Base-by-base conservation (phyloP, 2,113 vertebrate species). In the Pagrus major region DNA sequence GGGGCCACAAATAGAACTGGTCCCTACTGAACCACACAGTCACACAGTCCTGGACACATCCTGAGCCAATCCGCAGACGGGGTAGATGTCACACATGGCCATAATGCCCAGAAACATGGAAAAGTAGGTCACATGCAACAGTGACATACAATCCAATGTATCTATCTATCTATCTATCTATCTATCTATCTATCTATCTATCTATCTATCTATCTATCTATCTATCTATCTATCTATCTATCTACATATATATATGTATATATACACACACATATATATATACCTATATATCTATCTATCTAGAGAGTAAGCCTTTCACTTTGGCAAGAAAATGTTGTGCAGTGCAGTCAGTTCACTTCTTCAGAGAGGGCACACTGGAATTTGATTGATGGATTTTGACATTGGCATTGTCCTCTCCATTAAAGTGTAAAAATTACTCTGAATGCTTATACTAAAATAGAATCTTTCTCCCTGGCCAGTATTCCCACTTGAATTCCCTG, bases 11-110 rank as follows among this genome's bases (percentile, higher is more conserved):
- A 89, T 90, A 91, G 89, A 80, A 54, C 49, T 11, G 20, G 27
- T 88, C 79, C 86, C 83, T 71, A 69, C 41, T 86, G 83, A 85
- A 78, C 76, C 52, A 61, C 18, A 25, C 55, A 80, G 84, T 87
- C 52, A 61, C 18, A 25, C 55, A 80, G 84, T 87, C 84, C 84
- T 76, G 70, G 59, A 85, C 81, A 73, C 59, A 63, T 46, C 80
- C 79, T 89, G 85, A 85, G 61, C 88, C 88, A 90, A 90, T 90
- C 84, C 71, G 84, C 31, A 49, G 27, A 44, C 41, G 69, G 85
- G 67, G 84, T 59, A 72, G 59, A 80, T 86, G 86, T 80, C 80
- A 83, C 73, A 67, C 66, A 74, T 74, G 60, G 56, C 51, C 18
- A 56, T 35, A 59, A 61, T 69, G 64, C 23, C 70, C 25, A 76